Evolutionary conservation across 92 coral and sea anemone genomes (phyloP).

Genomic region (Heliopora coerulea): DNA sequence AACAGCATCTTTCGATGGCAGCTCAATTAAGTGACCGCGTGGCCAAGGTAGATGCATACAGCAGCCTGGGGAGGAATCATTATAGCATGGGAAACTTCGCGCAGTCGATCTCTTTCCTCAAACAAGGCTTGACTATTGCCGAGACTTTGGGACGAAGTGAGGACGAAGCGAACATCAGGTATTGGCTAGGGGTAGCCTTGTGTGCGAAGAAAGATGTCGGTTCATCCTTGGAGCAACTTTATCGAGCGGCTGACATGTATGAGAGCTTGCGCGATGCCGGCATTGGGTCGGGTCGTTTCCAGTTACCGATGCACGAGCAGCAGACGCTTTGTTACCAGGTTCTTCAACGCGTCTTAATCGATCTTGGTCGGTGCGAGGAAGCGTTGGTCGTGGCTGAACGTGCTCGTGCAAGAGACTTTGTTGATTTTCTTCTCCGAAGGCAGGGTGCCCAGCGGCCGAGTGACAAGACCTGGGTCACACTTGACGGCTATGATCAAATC

Average conservation of each 20-base stretch:
- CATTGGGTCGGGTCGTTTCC: slow-evolving; percentile 75
- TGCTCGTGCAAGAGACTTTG: slow-evolving; percentile 81
- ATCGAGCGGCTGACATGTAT: slow-evolving; percentile 77
- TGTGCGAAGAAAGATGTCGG: slow-evolving; percentile 79
- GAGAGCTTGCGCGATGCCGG: slow-evolving; percentile 88
- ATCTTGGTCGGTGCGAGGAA: slow-evolving; percentile 71
- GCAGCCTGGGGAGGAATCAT: slow-evolving; percentile 81
- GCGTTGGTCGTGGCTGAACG: slow-evolving; percentile 96
- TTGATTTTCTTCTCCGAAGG: slow-evolving; percentile 84
- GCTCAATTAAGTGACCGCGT: slow-evolving; percentile 79
- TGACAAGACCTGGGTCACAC: slow-evolving; percentile 43
- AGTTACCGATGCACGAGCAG: slow-evolving; percentile 81
- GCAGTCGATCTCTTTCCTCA: slow-evolving; percentile 84
- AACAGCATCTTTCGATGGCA: slow-evolving; percentile 78
- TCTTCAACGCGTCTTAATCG: slow-evolving; percentile 89
- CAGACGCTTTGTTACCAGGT: slow-evolving; percentile 85
- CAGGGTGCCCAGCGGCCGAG: slow-evolving; percentile 55
- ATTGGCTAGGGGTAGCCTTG: slow-evolving; percentile 79
- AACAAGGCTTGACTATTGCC: slow-evolving; percentile 80
- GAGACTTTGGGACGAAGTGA: slow-evolving; percentile 73
- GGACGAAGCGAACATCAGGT: slow-evolving; percentile 88
- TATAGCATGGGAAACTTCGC: slow-evolving; percentile 75
- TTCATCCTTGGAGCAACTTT: slow-evolving; percentile 74
- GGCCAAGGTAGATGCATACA: slow-evolving; percentile 81
- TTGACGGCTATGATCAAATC: slow-evolving; percentile 70